Conservation (phyloP, 1,140 invertebrate species). For the Mactra quadrangularis region DNA sequence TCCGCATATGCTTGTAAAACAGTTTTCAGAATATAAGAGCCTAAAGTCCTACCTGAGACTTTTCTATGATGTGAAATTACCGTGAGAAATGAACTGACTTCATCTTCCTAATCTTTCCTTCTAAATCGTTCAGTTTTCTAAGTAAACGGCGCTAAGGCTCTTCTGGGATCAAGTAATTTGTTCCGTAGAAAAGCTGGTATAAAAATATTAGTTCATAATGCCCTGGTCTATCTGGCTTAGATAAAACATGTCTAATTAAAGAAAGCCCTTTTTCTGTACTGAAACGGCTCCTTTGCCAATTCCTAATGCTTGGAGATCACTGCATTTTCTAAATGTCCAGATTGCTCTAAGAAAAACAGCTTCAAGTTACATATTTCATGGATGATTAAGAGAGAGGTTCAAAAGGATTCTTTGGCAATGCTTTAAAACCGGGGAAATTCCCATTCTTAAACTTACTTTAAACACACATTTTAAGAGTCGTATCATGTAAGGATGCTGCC, state of each 20-base stretch:
- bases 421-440: slow-evolving; percentile 40
- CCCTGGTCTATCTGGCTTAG: slow-evolving; percentile 56
- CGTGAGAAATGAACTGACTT: slow-evolving; percentile 31
- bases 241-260: slow-evolving; percentile 44
- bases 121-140: slow-evolving; percentile 37
- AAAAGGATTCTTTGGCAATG: slow-evolving; percentile 35
- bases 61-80: slow-evolving; percentile 9
- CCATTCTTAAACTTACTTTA: slow-evolving; percentile 53
- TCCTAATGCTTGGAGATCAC: slow-evolving; percentile 56
- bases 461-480: slow-evolving; percentile 7
- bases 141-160: slow-evolving; percentile 14
- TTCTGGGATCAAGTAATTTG: slow-evolving; percentile 50
- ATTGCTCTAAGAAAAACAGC: slow-evolving; percentile 43
- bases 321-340: slow-evolving; percentile 48
- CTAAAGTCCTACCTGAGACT: too few species aligned
- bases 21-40: too few species aligned
- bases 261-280: slow-evolving; percentile 57
- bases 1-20: too few species aligned
- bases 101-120: background rate
- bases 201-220: slow-evolving; percentile 51
- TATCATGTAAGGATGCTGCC: slow-evolving; percentile 41
- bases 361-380: slow-evolving; percentile 49
- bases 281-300: slow-evolving; percentile 48
- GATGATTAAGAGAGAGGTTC: slow-evolving; percentile 26
- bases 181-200: slow-evolving; percentile 51